phyloP scores from a whole-genome alignment of 2,113 vertebrate genomes.

The Gobius niger region DNA sequence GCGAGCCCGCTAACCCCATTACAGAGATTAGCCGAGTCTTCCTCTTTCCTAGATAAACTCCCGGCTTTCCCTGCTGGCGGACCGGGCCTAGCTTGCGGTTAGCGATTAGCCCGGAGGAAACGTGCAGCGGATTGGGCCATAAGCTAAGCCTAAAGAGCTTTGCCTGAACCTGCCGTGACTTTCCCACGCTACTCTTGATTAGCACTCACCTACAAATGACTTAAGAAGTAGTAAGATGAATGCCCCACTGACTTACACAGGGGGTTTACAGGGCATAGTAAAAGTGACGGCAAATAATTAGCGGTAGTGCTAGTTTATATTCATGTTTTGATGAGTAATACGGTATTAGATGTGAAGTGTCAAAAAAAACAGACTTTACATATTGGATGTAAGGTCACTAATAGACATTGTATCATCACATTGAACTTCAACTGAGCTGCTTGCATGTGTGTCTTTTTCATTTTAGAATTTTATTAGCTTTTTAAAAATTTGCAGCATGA shows the following conservation, averaged over 20 bases:
- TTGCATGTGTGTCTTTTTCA: too few species aligned
- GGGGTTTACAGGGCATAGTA: neutral
- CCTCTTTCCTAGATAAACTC: slow-evolving; percentile 35
- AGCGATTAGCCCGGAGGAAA: slow-evolving; percentile 35
- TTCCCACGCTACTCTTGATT: slow-evolving; percentile 21
- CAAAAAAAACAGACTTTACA: too few species aligned
- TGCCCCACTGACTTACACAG: neutral
- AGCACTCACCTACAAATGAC: slow-evolving; percentile 1
- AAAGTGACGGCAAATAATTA: too few species aligned
- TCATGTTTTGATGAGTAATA: too few species aligned
- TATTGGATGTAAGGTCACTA: too few species aligned
- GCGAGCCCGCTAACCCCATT: slow-evolving; percentile 43
- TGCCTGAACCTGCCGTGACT: slow-evolving; percentile 41
- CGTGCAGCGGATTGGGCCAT: slow-evolving; percentile 56
- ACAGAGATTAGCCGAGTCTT: slow-evolving; percentile 33
- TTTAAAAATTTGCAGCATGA: too few species aligned
- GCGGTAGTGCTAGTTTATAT: too few species aligned
- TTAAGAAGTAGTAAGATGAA: neutral
- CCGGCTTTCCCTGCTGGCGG: slow-evolving; percentile 15
- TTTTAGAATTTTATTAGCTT: too few species aligned
- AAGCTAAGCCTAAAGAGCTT: slow-evolving; percentile 61
- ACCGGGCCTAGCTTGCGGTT: slow-evolving; percentile 17
- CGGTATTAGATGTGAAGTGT: too few species aligned
- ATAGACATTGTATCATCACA: too few species aligned
- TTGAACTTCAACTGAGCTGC: too few species aligned